A percentile compares a stretch with the other conserved stretches of the same genome.
phyloP scores from a whole-genome alignment of 2,113 vertebrate species.

The Rissa tridactyla region DNA sequence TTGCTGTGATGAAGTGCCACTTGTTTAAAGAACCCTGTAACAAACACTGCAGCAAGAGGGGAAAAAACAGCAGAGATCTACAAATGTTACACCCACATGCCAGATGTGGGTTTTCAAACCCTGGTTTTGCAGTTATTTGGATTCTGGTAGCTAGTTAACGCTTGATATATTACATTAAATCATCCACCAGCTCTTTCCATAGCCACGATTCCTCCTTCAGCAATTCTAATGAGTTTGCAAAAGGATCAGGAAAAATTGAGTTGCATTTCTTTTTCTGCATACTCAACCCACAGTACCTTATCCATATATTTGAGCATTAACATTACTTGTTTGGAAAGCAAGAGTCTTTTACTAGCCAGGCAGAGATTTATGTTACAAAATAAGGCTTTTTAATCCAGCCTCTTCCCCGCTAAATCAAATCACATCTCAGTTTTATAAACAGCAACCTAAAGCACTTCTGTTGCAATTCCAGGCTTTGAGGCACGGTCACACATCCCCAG shows the following conservation, averaged over 20 bases:
- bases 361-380: neutral
- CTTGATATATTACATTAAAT: neutral
- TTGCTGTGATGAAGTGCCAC: conserved; percentile 63
- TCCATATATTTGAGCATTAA: neutral
- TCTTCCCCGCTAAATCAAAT: neutral
- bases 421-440: neutral
- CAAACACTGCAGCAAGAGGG: conserved; percentile 40
- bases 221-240: neutral
- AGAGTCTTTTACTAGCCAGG: neutral
- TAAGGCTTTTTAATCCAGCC: neutral
- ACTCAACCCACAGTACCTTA: neutral
- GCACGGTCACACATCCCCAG: neutral
- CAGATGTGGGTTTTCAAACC: conserved; percentile 59
- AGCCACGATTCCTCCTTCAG: neutral
- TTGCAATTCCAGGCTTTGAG: neutral
- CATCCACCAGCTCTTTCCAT: neutral
- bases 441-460: neutral
- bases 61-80: conserved; percentile 6
- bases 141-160: neutral
- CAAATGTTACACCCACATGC: conserved; percentile 31
- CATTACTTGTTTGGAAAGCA: neutral
- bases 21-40: conserved; percentile 59
- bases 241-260: neutral
- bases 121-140: neutral
- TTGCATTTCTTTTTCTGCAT: neutral